Base-by-base conservation (phyloP, 2,888 invertebrate genomes). In the Polyommatus icarus region DNA sequence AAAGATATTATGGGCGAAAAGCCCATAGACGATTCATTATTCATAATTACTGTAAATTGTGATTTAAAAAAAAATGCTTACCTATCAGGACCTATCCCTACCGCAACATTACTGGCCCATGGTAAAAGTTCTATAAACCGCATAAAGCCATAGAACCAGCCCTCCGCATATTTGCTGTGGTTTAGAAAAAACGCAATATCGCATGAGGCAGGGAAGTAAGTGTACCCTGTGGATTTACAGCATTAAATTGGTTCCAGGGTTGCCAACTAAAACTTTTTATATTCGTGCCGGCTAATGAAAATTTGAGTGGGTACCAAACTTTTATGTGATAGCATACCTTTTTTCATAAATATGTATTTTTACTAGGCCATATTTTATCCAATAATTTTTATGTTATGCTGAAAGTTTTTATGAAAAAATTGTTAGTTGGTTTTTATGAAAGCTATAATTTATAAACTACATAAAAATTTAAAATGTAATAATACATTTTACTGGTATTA, bases 181-280 rank as follows among this genome's bases (percentile, higher is more conserved):
- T 90, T 89, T 84, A 87, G 86, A 90, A 90, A 91, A 93, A 93
- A 92, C 90, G 93, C 91, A 93, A 94, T 93, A 93, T 92, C 87
- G 91, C 91, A 92, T 91, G 91, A 90, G 89, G 89, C 86, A 90
- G 90, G 92, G 91, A 91, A 86, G 90, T 90, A 90, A 92, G 91
- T 92, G 89, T 91, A 87, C 92, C 91, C 93, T 85, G 88, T 90
- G 92, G 93, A 93, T 92, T 93, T 92, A 89, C 91, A 90, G 88
- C 88, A 89, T 92, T 90, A 92, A 91, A 93, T 91, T 92, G 91
- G 89, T 89, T 87, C 86, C 86, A 92, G 91, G 91, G 92, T 84
- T 92, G 91, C 85, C 90, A 87, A 84, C 83, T 83, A 84, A 84
- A 87, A 87, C 83, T 87, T 86, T 87, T 84, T 82, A 85, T 76